Base-by-base conservation (phyloP, 1,140 invertebrate species). In the Andrena cerasifolii region DNA sequence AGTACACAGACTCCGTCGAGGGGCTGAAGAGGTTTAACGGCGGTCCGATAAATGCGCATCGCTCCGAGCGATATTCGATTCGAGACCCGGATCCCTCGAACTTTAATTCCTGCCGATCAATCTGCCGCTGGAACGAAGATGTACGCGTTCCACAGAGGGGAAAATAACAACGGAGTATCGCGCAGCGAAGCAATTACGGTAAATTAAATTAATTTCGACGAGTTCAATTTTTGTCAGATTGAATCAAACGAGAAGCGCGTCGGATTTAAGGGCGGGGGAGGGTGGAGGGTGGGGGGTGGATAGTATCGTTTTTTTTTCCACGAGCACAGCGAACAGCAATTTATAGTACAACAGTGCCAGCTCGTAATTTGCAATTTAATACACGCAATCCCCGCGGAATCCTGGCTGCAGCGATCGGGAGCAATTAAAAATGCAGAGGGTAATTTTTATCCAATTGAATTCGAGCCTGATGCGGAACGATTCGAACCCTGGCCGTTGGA, bases 331-430 rank as follows among this genome's bases (percentile, higher is more conserved):
- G 49, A 24, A 40, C n/a, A n/a, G 26, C 31, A 53, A 54, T 67
- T 47, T 73, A 40, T 40, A 28, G 47, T 40, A 21, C 16, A 16
- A 28, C 33, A 24, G 18, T 12, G 16, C 33, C 18, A 24, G 18
- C 6, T 4, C 16, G 59, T 43, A 67, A 67, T 67, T 67, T 67
- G 31, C 33, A 70, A 68, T 54, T 62, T 26, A 36, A 73, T 53
- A 51, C 31, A 33, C 5, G 14, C 40, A 21, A 53, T 73, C n/a
- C 33, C 21, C 0, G 16, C 31, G 24, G 6, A 26, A 40, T 28
- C 10, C 18, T n/a, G 1, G 1, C 3, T 8, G n/a, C 36, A 36
- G 47, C 18, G 47, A n/a, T n/a, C 10, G 21, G 2, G 14, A 3
- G 33, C 14, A 12, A 72, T 51, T 36, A 36, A n/a, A 62, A 47